phyloP scores from a whole-genome alignment of 2,888 invertebrate genomes.

The Amiota communis region DNA sequence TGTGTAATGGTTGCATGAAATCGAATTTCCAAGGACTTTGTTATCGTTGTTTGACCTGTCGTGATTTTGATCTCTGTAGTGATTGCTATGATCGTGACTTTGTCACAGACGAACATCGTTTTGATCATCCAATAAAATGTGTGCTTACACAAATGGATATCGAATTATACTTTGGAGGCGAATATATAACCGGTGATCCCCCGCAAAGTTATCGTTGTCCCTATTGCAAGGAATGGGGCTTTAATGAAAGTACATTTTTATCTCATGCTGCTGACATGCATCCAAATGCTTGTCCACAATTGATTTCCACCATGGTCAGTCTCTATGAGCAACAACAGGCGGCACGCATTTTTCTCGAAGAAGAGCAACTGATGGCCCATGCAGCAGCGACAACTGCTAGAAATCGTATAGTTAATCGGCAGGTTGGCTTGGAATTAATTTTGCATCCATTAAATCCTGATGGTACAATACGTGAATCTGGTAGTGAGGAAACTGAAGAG shows the following conservation, averaged over 20 bases:
- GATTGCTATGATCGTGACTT: slow-evolving; percentile 53
- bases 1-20: slow-evolving; percentile 50
- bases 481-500: slow-evolving; percentile 1
- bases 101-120: slow-evolving; percentile 47
- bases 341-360: slow-evolving; percentile 53
- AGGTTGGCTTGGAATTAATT: slow-evolving; percentile 46
- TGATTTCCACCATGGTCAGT: slow-evolving; percentile 51
- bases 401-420: slow-evolving; percentile 47
- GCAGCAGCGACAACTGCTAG: slow-evolving; percentile 49
- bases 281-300: slow-evolving; percentile 46
- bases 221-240: slow-evolving; percentile 58
- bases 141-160: slow-evolving; percentile 48
- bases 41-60: slow-evolving; percentile 54
- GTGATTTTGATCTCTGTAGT: slow-evolving; percentile 50
- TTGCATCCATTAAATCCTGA: slow-evolving; percentile 54
- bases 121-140: slow-evolving; percentile 57
- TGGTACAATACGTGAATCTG: slow-evolving; percentile 48
- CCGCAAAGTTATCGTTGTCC: slow-evolving; percentile 59
- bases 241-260: slow-evolving; percentile 53
- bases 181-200: slow-evolving; percentile 53
- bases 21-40: slow-evolving; percentile 50
- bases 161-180: slow-evolving; percentile 55
- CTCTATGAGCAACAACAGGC: slow-evolving; percentile 49
- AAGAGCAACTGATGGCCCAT: slow-evolving; percentile 53
- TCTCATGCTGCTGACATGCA: slow-evolving; percentile 51